Conservation (phyloP, 2,113 vertebrate species). For the Laticauda colubrina region DNA sequence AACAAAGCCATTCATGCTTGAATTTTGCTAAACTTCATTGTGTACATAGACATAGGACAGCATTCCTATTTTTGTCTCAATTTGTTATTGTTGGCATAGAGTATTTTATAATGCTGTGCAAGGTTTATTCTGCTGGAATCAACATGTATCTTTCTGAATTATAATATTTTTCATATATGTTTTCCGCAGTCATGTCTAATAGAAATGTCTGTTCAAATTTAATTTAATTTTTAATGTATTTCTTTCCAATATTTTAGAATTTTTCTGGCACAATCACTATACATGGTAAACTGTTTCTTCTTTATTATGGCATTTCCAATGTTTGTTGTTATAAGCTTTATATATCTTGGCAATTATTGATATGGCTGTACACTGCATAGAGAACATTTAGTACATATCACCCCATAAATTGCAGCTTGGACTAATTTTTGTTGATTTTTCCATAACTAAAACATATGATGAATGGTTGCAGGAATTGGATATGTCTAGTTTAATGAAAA, state of each 20-base stretch:
- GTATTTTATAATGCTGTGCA: neutral
- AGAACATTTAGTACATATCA: neutral
- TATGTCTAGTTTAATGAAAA: neutral
- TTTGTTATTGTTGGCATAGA: neutral
- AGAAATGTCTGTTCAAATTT: neutral
- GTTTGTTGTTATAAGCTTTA: neutral
- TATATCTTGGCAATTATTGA: neutral
- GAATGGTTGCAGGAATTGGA: neutral
- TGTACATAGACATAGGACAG: neutral
- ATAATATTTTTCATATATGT: neutral
- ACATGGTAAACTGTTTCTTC: neutral
- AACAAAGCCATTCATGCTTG: neutral
- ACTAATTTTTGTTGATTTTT: neutral
- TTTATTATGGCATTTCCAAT: neutral
- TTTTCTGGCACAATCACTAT: neutral
- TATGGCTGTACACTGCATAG: neutral
- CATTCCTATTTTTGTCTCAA: neutral
- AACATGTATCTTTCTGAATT: neutral
- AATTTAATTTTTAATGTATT: neutral
- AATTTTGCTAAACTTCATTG: neutral
- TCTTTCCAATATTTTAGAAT: neutral
- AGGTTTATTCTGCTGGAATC: neutral
- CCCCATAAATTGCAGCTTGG: neutral
- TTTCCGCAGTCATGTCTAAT: neutral
- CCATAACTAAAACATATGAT: neutral